Percentiles rank a stretch among this genome's conserved stretches.
Evolutionary conservation across 2,797 vertebrate genomes (phyloP).

Genomic region (Thalassophryne amazonica): DNA sequence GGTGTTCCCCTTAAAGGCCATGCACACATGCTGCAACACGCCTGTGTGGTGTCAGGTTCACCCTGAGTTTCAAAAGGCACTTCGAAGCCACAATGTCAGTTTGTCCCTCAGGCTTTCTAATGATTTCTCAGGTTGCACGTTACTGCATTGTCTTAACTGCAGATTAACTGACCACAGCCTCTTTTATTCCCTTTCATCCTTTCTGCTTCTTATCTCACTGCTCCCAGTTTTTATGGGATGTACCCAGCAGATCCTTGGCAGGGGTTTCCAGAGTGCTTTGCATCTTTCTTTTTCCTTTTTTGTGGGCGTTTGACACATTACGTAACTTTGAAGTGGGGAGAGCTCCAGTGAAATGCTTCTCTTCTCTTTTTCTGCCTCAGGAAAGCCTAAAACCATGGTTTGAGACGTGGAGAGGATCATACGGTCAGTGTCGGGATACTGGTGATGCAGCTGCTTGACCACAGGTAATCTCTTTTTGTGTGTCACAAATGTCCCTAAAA

Average conservation of each 20-base stretch:
- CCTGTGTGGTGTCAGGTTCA: constrained; percentile 30
- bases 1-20: constrained; percentile 46
- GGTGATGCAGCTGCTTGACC: constrained; percentile 38
- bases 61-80: constrained; percentile 32
- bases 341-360: constrained; percentile 16
- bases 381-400: constrained; percentile 8
- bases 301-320: constrained; percentile 19
- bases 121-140: constrained; percentile 9
- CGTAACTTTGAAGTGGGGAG: constrained; percentile 47
- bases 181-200: constrained; percentile 19
- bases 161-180: constrained; percentile 14
- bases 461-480: constrained; percentile 56
- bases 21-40: constrained; percentile 41
- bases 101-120: constrained; percentile 28
- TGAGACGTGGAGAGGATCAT: constrained; percentile 31
- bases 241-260: constrained; percentile 25
- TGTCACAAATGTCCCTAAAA: no score
- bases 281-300: constrained; percentile 10
- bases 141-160: not conserved
- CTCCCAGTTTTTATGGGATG: constrained; percentile 12
- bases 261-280: constrained; percentile 6
- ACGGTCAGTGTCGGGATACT: constrained; percentile 21
- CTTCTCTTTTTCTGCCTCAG: constrained; percentile 46
- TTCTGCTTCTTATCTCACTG: constrained; percentile 8
- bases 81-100: constrained; percentile 32